Evolutionary conservation across 2,797 vertebrate species (phyloP), one percentile per base, ranked within the genome.

Genomic region (Coracias cyanogaster): DNA sequence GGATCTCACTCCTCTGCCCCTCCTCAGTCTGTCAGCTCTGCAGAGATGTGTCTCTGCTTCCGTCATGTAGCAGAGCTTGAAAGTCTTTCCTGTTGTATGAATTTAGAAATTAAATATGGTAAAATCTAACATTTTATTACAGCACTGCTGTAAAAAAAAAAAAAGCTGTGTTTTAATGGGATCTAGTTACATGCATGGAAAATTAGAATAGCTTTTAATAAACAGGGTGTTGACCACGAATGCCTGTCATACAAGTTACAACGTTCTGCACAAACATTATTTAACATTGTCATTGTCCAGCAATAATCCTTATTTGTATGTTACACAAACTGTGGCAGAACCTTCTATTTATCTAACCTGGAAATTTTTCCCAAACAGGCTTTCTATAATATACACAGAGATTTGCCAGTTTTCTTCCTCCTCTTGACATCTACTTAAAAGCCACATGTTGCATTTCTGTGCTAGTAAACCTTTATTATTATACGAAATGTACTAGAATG

Each of bases 311-410:
- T 81, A 17, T 41, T 83, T 90, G 80, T 88, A 33, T 74, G 31
- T 64, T 78, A 25, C 0, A 57, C 52, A 81, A 67, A 70, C 52
- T 41, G 52, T 87, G 72, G 85, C 65, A 90, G 65, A 91, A 60
- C 66, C 41, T 95, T 85, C 55, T 96, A 6, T 90, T 90, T 93
- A 41, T 61, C 72, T 91, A 86, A 94, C 85, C 91, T 93, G 90
- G 57, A 86, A 45, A 3, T 61, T 65, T 83, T 82, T 93, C 72
- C 82, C 81, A 64, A 92, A 24, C 78, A 21, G 48, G 39, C 39
- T 89, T 16, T 76, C 84, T 82, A 4, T 84, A 82, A 69, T 90
- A 83, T 66, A 29, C 43, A 67, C 72, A 39, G 12, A 57, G 69
- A 88, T 69, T 28, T 82, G 69, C 87, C 82, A 71, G 37, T 69